A percentile compares a stretch with the other conserved stretches of the same genome.
Conservation (phyloP, 2,888 invertebrate genomes). For the Lordiphosa fenestrarum region DNA sequence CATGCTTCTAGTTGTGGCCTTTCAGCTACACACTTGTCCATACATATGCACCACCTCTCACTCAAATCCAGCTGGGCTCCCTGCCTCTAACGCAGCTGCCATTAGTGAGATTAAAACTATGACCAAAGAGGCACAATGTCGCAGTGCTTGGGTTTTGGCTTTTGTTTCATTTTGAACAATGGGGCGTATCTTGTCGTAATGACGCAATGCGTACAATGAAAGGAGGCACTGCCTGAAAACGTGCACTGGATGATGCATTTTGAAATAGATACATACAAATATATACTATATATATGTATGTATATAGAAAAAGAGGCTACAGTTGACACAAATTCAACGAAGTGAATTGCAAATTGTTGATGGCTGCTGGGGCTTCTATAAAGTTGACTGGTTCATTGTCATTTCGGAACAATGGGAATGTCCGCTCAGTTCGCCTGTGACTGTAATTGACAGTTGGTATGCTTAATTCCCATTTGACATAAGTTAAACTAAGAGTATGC, state of each 20-base stretch:
- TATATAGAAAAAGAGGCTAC: conserved; percentile 55
- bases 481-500: conserved; percentile 6
- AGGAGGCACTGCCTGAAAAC: conserved; percentile 30
- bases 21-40: too few relatives aligned
- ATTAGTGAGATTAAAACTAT: conserved; percentile 72
- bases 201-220: conserved; percentile 61
- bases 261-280: conserved; percentile 40
- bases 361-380: conserved; percentile 36
- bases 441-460: conserved; percentile 55
- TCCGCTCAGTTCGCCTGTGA: not conserved
- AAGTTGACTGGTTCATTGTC: not conserved
- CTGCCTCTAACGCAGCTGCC: conserved; percentile 33
- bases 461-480: conserved; percentile 49
- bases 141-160: conserved; percentile 41
- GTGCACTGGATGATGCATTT: conserved; percentile 9
- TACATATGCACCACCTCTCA: too few relatives aligned
- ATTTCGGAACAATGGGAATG: conserved; percentile 14
- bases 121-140: conserved; percentile 43
- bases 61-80: too few relatives aligned
- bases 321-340: conserved; percentile 67
- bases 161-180: conserved; percentile 54
- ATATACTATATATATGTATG: conserved; percentile 48
- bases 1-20: too few relatives aligned
- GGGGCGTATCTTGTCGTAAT: conserved; percentile 61
- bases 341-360: conserved; percentile 35